phyloP scores from a whole-genome alignment of 2,888 invertebrate species.

The Malacosoma neustria region DNA sequence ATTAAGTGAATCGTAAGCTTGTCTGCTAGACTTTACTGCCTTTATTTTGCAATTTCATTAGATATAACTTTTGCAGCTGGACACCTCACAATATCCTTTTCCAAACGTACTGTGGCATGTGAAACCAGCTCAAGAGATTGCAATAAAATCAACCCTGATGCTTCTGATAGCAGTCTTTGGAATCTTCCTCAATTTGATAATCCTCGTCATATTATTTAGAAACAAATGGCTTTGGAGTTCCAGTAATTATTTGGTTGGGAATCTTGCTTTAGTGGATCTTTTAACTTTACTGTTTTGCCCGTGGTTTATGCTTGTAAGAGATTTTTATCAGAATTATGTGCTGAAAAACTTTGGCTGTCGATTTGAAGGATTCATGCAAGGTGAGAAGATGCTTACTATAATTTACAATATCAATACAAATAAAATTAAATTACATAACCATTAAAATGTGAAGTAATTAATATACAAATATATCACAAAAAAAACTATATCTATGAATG shows the following conservation, averaged over 20 bases:
- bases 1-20: too few species aligned
- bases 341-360: slow-evolving; percentile 84
- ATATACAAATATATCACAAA: too few species aligned
- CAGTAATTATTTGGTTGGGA: slow-evolving; percentile 82
- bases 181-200: slow-evolving; percentile 78
- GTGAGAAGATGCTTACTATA: too few species aligned
- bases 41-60: too few species aligned
- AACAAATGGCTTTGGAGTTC: slow-evolving; percentile 79
- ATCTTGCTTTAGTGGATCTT: slow-evolving; percentile 83
- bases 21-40: too few species aligned
- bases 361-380: slow-evolving; percentile 84
- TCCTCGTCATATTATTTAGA: slow-evolving; percentile 77
- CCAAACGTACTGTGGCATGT: slow-evolving; percentile 80
- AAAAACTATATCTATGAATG: too few species aligned
- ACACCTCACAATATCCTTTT: slow-evolving; percentile 61
- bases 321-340: slow-evolving; percentile 86
- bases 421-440: too few species aligned
- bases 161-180: slow-evolving; percentile 78
- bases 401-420: too few species aligned
- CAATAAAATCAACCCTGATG: slow-evolving; percentile 75
- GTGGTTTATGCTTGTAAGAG: slow-evolving; percentile 82
- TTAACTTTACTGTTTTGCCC: slow-evolving; percentile 80
- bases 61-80: slow-evolving; percentile 27
- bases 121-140: slow-evolving; percentile 74
- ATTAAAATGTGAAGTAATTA: too few species aligned